These are phyloP conservation scores for Caenorhabditis uteleia DNA, from an alignment of 2,888 invertebrate genomes.

Conservation along the genomic window DNA sequence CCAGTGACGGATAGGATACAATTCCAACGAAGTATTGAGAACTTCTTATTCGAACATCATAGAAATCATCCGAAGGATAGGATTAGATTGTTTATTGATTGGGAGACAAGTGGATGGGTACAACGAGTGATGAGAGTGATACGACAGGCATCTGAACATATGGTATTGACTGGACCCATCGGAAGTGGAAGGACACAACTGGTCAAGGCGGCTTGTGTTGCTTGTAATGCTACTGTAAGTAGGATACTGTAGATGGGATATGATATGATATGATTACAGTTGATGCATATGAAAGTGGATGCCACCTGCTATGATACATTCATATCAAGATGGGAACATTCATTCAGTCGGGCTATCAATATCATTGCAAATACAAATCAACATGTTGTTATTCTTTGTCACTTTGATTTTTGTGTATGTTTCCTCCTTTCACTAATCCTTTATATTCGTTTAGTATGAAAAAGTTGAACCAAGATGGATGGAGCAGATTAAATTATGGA, in stretches of 20 bases:
- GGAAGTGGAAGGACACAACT: slow-evolving; percentile 41
- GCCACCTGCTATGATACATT: slow-evolving; percentile 36
- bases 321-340: slow-evolving; percentile 32
- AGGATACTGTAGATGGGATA: not conserved
- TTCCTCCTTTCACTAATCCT: not conserved
- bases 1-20: slow-evolving; percentile 46
- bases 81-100: slow-evolving; percentile 51
- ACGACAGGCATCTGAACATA: slow-evolving; percentile 57
- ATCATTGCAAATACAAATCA: slow-evolving; percentile 52
- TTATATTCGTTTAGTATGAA: slow-evolving; percentile 42
- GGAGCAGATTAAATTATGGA: slow-evolving; percentile 53
- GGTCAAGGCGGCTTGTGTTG: slow-evolving; percentile 42
- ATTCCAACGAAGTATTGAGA: slow-evolving; percentile 55
- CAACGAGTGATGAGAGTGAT: slow-evolving; percentile 54
- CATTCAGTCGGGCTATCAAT: slow-evolving; percentile 39
- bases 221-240: slow-evolving; percentile 35
- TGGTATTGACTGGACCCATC: slow-evolving; percentile 39
- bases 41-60: slow-evolving; percentile 59
- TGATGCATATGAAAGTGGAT: slow-evolving; percentile 42
- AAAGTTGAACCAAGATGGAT: slow-evolving; percentile 56
- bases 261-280: slow-evolving; percentile 8
- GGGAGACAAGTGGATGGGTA: slow-evolving; percentile 48
- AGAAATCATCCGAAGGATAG: slow-evolving; percentile 50
- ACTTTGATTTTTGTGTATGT: slow-evolving; percentile 54
- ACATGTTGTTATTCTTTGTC: slow-evolving; percentile 52